phyloP scores from a whole-genome alignment of 2,113 vertebrate genomes.

The Python bivittatus region DNA sequence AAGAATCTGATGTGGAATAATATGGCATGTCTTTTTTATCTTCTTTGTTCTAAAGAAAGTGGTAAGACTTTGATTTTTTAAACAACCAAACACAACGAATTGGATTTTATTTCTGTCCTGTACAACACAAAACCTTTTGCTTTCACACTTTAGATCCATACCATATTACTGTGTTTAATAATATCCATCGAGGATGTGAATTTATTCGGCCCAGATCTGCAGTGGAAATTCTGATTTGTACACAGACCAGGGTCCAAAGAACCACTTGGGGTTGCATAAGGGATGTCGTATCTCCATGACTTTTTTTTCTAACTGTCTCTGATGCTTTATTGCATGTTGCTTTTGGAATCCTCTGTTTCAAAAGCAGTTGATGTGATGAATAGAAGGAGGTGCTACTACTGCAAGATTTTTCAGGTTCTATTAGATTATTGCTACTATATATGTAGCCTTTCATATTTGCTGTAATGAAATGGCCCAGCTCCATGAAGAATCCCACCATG shows the following conservation, averaged over 20 bases:
- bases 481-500: not conserved
- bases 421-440: not conserved
- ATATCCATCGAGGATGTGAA: conserved; percentile 54
- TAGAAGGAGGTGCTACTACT: not conserved
- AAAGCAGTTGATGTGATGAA: not conserved
- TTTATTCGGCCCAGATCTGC: not conserved
- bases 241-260: not conserved
- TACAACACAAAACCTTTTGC: conserved; percentile 28
- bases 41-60: conserved; percentile 65
- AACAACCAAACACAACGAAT: conserved; percentile 8
- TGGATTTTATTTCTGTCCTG: conserved; percentile 11
- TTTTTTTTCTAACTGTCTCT: not conserved
- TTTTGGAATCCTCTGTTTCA: not conserved
- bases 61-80: conserved; percentile 36
- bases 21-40: conserved; percentile 61
- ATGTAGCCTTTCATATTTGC: not conserved
- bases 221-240: not conserved
- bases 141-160: conserved; percentile 36
- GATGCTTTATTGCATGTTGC: not conserved
- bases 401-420: not conserved
- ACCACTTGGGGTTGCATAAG: not conserved
- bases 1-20: conserved; percentile 23
- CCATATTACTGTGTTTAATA: conserved; percentile 64
- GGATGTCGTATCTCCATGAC: not conserved
- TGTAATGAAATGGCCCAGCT: too few relatives aligned